Evolutionary conservation across 2,888 invertebrate species (phyloP).

Genomic region (Mythimna vitellina): DNA sequence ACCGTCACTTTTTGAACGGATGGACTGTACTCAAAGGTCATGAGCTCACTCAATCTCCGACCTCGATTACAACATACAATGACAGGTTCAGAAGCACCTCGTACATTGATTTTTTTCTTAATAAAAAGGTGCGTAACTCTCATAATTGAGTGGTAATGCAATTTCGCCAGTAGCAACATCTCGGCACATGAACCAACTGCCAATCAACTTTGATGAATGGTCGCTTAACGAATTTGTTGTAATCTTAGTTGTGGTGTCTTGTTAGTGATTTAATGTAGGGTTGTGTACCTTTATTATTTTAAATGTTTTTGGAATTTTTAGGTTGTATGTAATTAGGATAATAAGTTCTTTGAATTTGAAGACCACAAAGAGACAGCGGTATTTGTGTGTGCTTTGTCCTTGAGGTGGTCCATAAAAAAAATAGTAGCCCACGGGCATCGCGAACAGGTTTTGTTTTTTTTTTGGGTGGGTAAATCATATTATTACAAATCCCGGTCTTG

Average conservation of each 20-base stretch:
- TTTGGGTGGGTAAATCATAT: too few relatives aligned
- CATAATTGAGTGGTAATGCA: constrained; percentile 79
- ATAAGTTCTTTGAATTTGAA: constrained; percentile 27
- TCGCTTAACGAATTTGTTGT: constrained; percentile 85
- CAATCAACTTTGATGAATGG: constrained; percentile 84
- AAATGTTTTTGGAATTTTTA: constrained; percentile 48
- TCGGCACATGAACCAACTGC: constrained; percentile 71
- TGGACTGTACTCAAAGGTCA: constrained; percentile 55
- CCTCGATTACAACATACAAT: constrained; percentile 47
- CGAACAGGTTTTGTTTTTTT: too few relatives aligned
- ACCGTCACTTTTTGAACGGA: constrained; percentile 9
- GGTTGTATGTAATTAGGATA: constrained; percentile 13
- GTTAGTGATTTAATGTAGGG: constrained; percentile 70
- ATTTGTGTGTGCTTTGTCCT: neutral
- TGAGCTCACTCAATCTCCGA: constrained; percentile 47
- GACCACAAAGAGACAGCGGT: neutral
- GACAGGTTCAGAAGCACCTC: constrained; percentile 51
- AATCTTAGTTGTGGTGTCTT: constrained; percentile 80
- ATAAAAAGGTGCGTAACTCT: constrained; percentile 76
- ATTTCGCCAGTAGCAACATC: constrained; percentile 82
- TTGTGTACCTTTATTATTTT: constrained; percentile 52
- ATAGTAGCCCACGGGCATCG: too few relatives aligned
- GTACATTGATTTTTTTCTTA: constrained; percentile 75
- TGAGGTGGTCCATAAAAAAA: neutral
- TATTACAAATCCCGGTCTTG: too few relatives aligned